phyloP scores from a whole-genome alignment of 2,888 invertebrate genomes.

The Uloborus plumipes region DNA sequence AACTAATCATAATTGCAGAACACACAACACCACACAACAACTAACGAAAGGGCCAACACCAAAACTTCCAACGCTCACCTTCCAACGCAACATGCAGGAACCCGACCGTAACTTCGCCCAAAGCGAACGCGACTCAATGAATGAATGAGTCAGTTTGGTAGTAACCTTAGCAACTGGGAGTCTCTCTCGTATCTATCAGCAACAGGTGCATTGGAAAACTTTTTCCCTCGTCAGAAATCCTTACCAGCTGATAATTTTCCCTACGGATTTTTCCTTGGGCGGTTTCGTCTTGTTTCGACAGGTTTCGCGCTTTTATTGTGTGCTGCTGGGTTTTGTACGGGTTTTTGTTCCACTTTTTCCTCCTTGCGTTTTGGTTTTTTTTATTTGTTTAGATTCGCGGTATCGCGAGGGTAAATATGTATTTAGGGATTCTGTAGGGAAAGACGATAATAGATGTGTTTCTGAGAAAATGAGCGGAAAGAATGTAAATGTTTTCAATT shows the following conservation, averaged over 20 bases:
- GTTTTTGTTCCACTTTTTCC: background rate
- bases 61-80: constrained; percentile 13
- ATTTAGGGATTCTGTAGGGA: background rate
- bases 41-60: background rate
- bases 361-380: too few relatives aligned
- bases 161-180: constrained; percentile 31
- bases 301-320: background rate
- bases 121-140: constrained; percentile 22
- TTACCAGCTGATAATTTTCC: constrained; percentile 23
- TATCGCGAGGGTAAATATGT: too few relatives aligned
- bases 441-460: background rate
- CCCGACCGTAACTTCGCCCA: background rate
- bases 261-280: background rate
- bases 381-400: too few relatives aligned
- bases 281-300: background rate
- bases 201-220: constrained; percentile 38
- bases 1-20: constrained; percentile 31
- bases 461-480: background rate
- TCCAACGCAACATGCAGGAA: constrained; percentile 18
- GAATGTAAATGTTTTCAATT: too few relatives aligned
- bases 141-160: constrained; percentile 22
- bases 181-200: constrained; percentile 11
- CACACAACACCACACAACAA: background rate
- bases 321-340: background rate
- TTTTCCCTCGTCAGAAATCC: constrained; percentile 18